These are phyloP conservation scores for Thera obeliscata DNA, from an alignment of 2,888 invertebrate species.

Conservation along the genomic window DNA sequence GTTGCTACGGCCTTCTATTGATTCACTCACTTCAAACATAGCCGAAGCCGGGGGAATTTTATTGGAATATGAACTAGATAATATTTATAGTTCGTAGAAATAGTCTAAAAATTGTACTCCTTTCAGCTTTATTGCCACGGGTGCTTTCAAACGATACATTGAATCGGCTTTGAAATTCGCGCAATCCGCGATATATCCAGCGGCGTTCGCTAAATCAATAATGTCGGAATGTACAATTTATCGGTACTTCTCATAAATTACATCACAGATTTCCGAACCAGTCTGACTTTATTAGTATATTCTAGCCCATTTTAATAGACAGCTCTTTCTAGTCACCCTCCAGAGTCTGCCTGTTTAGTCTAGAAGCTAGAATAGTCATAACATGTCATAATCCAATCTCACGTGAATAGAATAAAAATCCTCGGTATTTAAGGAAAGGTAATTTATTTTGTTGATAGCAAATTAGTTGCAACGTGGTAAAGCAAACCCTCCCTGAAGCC, in stretches of 20 bases:
- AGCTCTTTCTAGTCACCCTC: background rate
- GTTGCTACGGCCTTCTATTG: constrained; percentile 69
- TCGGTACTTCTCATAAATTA: constrained; percentile 42
- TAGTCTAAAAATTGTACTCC: constrained; percentile 73
- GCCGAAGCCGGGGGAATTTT: constrained; percentile 77
- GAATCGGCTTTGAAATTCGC: constrained; percentile 41
- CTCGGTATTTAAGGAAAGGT: background rate
- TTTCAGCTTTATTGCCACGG: constrained; percentile 51
- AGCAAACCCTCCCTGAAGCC: constrained; percentile 13
- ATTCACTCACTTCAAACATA: constrained; percentile 68
- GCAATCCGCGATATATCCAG: constrained; percentile 43
- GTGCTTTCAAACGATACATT: constrained; percentile 44
- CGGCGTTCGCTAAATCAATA: constrained; percentile 47
- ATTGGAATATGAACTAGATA: constrained; percentile 71
- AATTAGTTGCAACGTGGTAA: background rate
- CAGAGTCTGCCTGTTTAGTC: too few relatives aligned
- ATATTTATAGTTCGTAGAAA: constrained; percentile 76
- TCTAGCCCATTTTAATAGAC: background rate
- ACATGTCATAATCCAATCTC: too few relatives aligned
- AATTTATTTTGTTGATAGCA: too few relatives aligned
- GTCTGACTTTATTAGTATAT: constrained; percentile 7
- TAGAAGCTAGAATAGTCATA: too few relatives aligned
- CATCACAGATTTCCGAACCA: constrained; percentile 31
- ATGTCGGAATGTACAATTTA: constrained; percentile 43
- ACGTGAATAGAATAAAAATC: too few relatives aligned